Evolutionary conservation across 2,888 invertebrate species (phyloP).

Genomic region (Callyntrura guangdongensis): DNA sequence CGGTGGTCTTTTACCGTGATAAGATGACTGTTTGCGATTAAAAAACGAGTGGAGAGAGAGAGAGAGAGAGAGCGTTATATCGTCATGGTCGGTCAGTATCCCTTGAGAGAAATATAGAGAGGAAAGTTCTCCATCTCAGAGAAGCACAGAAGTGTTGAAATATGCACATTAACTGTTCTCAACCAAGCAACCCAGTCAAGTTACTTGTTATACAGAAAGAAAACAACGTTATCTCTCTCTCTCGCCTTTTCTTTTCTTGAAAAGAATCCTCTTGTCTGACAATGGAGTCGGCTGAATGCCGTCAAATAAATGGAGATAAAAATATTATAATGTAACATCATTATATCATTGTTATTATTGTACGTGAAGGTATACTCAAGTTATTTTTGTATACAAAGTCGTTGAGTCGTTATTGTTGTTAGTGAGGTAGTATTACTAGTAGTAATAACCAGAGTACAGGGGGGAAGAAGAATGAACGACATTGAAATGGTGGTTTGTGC

Average conservation of each 20-base stretch:
- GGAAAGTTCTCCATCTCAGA: not conserved
- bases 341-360: conserved; percentile 63
- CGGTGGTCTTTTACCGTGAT: conserved; percentile 63
- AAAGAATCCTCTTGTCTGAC: conserved; percentile 26
- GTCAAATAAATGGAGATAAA: conserved; percentile 47
- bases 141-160: conserved; percentile 50
- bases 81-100: conserved; percentile 22
- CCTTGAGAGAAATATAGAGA: conserved; percentile 3
- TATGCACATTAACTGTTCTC: conserved; percentile 58
- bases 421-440: conserved; percentile 13
- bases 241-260: not conserved
- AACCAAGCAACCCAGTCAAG: not conserved
- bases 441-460: not conserved
- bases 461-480: not conserved
- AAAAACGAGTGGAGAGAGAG: no score
- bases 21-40: conserved; percentile 46
- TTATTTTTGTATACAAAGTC: conserved; percentile 12
- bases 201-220: not conserved
- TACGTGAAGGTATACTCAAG: not conserved
- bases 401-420: not conserved
- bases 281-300: conserved; percentile 45
- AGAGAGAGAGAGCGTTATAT: conserved; percentile 1
- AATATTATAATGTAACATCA: conserved; percentile 62
- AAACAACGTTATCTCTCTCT: not conserved
- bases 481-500: not conserved